Conservation (phyloP, 2,888 invertebrate genomes). For the Apotomis capreana region DNA sequence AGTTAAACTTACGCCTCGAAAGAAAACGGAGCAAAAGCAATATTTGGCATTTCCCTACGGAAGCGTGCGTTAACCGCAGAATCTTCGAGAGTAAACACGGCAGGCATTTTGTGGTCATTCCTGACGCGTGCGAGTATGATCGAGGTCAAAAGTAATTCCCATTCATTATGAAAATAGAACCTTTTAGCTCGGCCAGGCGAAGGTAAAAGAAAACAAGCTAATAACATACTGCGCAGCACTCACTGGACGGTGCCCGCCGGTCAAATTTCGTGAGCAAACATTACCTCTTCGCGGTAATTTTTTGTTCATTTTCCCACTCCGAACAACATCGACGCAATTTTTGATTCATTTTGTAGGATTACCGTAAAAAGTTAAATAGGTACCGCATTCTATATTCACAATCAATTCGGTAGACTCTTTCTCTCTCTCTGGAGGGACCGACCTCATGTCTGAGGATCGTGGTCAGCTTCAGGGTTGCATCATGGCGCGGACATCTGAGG, state of each 20-base stretch:
- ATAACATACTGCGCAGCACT: conserved; percentile 31
- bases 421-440: too few species aligned
- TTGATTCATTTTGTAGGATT: background rate
- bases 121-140: background rate
- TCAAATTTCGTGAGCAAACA: conserved; percentile 17
- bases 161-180: conserved; percentile 37
- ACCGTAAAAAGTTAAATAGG: background rate
- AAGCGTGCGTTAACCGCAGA: background rate
- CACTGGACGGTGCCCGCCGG: background rate
- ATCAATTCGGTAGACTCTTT: too few species aligned
- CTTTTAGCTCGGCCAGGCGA: conserved; percentile 33
- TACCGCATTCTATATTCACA: too few species aligned
- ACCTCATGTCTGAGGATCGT: too few species aligned
- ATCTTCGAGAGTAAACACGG: background rate
- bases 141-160: conserved; percentile 29
- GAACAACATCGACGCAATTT: background rate
- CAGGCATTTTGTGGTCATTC: conserved; percentile 18
- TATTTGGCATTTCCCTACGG: too few species aligned
- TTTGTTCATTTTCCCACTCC: background rate
- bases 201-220: conserved; percentile 37
- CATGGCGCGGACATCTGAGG: too few species aligned
- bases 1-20: too few species aligned
- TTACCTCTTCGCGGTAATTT: background rate
- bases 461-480: too few species aligned
- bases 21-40: too few species aligned